Evolutionary conservation across 1,140 invertebrate species (phyloP).

Genomic region (Anthonomus grandis): DNA sequence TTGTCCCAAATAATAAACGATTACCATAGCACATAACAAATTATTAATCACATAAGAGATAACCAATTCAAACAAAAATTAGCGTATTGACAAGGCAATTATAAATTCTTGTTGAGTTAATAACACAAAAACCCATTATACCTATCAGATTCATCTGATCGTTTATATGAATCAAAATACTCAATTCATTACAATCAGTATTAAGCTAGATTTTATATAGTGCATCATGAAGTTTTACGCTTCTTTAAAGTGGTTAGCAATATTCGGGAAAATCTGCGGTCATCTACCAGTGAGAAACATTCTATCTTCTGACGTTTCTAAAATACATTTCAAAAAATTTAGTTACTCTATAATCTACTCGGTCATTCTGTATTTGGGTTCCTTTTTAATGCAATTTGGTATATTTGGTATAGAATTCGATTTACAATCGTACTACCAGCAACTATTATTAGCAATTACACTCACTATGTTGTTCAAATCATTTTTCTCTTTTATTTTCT

Average conservation of each 20-base stretch:
- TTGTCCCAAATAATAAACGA: no score
- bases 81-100: no score
- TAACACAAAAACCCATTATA: no score
- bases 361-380: neutral
- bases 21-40: no score
- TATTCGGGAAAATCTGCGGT: conserved; percentile 17
- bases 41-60: no score
- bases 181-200: no score
- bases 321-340: conserved; percentile 1
- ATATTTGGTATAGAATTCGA: neutral
- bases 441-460: neutral
- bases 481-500: conserved; percentile 2
- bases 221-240: no score
- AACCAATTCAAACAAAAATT: no score
- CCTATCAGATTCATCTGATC: no score
- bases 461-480: conserved; percentile 2
- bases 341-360: conserved; percentile 5
- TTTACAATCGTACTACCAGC: neutral
- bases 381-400: neutral
- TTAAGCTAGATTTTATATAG: no score
- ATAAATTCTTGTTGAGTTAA: no score
- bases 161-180: no score
- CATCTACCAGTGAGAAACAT: conserved; percentile 11
- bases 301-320: neutral
- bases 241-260: neutral